Base-by-base conservation (phyloP, 2,797 vertebrate species). In the Toxotes lorentzi region DNA sequence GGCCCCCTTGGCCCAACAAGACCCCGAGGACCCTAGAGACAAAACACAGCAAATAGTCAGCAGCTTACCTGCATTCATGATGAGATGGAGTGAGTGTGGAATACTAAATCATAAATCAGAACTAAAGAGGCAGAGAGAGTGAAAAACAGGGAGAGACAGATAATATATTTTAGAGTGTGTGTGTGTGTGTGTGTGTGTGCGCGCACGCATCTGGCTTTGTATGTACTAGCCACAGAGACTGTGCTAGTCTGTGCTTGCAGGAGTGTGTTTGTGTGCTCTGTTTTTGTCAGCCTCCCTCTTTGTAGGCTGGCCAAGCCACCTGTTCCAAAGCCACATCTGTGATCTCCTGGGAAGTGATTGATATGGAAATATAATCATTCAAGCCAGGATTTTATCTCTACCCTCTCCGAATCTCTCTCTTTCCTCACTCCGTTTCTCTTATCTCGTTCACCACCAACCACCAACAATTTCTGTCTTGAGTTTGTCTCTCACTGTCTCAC, bases 351-450 rank as follows among this genome's bases (percentile, higher is more conserved):
- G 94, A 95, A 86, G 93, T 93, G 94, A 96, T 95, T 96, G 95
- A 96, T 95, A 95, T 96, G 95, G 94, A 96, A 95, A 96, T 96
- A 95, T 93, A 95, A 95, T 94, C 94, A 94, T 93, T 94, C 93
- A 87, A 91, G 90, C 92, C 94, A 90, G 90, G 92, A 93, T 94
- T 91, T 91, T 93, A 90, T 94, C 91, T 91, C 82, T 89, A 81
- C 67, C 73, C 78, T 78, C 83, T 83, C 77, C 10, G 67, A 83
- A 35, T 64, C 78, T 78, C 63, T 63, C 69, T 76, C 69, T 84
- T 63, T 81, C 70, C 73, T 88, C 35, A 75, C 69, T 79, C 83
- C 67, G 79, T 88, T 78, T 81, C 86, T 87, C 82, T 89, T 88
- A 91, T 92, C 81, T 81, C 71, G 41, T 86, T 90, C 83, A 73